Evolutionary conservation across 64 coral and sea anemone species (phyloP).

Genomic region (Pachyseris speciosa): DNA sequence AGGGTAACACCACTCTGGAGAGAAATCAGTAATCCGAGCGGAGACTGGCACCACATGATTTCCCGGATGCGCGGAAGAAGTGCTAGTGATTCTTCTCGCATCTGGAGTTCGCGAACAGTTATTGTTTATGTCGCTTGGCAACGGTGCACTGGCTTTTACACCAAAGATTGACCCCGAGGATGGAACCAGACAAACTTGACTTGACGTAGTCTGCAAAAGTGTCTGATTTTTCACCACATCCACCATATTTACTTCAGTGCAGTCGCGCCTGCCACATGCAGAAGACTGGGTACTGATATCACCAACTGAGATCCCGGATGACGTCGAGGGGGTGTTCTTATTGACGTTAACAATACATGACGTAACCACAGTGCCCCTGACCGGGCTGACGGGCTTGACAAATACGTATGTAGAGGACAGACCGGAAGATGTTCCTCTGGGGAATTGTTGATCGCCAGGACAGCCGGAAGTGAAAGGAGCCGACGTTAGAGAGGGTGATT

Average conservation of each 20-base stretch:
- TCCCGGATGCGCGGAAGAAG: neutral
- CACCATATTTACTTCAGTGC: neutral
- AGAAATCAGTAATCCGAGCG: constrained; percentile 94
- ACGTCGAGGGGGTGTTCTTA: neutral
- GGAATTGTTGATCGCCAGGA: neutral
- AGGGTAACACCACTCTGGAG: constrained; percentile 95
- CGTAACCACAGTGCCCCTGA: neutral
- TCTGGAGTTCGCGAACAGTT: constrained; percentile 27
- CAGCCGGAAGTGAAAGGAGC: neutral
- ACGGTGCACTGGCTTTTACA: neutral
- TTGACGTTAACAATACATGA: constrained; percentile 26
- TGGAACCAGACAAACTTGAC: neutral
- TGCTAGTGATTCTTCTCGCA: neutral
- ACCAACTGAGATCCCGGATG: neutral
- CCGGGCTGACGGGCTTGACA: constrained; percentile 23
- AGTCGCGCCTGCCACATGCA: neutral
- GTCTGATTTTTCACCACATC: neutral
- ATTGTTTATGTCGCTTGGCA: constrained; percentile 4
- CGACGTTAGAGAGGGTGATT: neutral
- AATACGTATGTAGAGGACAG: constrained; percentile 1
- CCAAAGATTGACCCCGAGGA: neutral
- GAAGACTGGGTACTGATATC: neutral
- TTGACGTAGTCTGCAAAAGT: neutral
- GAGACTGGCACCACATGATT: constrained; percentile 66
- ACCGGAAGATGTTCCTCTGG: neutral